Base-by-base conservation (phyloP, 2,888 invertebrate genomes). In the Erebia ligea region DNA sequence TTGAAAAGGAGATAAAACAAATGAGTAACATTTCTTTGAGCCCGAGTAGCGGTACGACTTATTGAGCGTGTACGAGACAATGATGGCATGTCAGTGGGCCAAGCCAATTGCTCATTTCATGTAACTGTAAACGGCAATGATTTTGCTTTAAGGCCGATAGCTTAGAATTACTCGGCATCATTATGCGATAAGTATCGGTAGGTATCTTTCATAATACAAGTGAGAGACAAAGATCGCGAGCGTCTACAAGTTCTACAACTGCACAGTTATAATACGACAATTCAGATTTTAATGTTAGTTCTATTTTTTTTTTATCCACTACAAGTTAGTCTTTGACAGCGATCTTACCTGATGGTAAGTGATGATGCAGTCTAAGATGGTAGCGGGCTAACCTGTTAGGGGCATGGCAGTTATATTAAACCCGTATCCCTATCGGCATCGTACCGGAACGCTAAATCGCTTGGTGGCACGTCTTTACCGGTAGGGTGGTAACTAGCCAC, bases 11-110 rank as follows among this genome's bases (percentile, higher is more conserved):
- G 61, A 72, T 70, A 58, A 68, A 63, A 70, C 59, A 73, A 74
- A 70, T 69, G 64, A 67, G 59, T 68, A 72, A 68, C 68, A 62
- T 71, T 65, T 61, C 72, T 71, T 68, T 42, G 65, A 62, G 72
- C 63, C 59, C 65, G 56, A 67, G 42, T 89, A 91, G 84, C 91
- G 90, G 90, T 86, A 87, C 81, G 77, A 75, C 73, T 79, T 83
- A 77, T 81, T 81, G 82, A 84, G 82, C 78, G 81, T 79, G 80
- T 76, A 78, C 76, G 76, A 86, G 83, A 88, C 89, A 89, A 88
- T 88, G 84, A 84, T 54, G 84, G 79, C 54, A 19, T 89, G 90
- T 88, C 85, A 92, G 91, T 91, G 82, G 90, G 90, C 81, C 90
- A 85, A 73, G 78, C 77, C 76, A 81, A 85, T 84, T 81, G 82